Base-by-base conservation (phyloP, 23 tunicate genomes). In the Clavelina lepadiformis region DNA sequence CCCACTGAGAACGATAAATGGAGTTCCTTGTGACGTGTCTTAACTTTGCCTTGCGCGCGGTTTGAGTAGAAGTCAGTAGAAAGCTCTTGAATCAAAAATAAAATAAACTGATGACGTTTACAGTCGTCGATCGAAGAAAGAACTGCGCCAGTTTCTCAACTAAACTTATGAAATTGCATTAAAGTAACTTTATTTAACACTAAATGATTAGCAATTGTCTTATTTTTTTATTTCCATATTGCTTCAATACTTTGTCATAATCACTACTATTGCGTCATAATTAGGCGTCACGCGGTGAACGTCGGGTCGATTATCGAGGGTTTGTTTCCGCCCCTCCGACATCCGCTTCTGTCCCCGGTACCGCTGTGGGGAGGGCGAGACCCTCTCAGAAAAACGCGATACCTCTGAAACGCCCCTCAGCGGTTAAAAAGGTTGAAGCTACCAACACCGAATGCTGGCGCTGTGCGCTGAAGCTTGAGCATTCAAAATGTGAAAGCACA, bases 271-370 rank as follows among this genome's bases (percentile, higher is more conserved):
- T 8, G 11, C 15, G 49, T 38, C 55, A 5, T 31, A 8, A 36
- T 5, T 72, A 83, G 82, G 65, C 76, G 2, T 86, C 95, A 0
- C 73, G 85, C 2, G 95, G 83, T 11, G 95, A 86, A 51, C 60
- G 35, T 45, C 52, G 67, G 37, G 80, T 86, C n/a, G 95, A 86
- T 36, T 86, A 86, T 64, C 69, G 95, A n/a, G 95, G 95, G 1
- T 86, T 86, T 51, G 75, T 86, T 25, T 71, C 95, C 13, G 95
- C 95, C 24, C 95, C 85, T 45, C 95, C 95, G 6, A 36, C 78
- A 51, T 69, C 95, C 54, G 78, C 84, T 13, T 50, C 85, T 6
- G 80, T 79, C n/a, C 95, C 95, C 11, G 56, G 79, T 7, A 77
- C 95, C 0, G 95, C 68, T 0, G 64, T 77, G 18, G 67, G 76